These are phyloP conservation scores for Zootoca vivipara DNA, from an alignment of 2,113 vertebrate species.

Conservation along the genomic window DNA sequence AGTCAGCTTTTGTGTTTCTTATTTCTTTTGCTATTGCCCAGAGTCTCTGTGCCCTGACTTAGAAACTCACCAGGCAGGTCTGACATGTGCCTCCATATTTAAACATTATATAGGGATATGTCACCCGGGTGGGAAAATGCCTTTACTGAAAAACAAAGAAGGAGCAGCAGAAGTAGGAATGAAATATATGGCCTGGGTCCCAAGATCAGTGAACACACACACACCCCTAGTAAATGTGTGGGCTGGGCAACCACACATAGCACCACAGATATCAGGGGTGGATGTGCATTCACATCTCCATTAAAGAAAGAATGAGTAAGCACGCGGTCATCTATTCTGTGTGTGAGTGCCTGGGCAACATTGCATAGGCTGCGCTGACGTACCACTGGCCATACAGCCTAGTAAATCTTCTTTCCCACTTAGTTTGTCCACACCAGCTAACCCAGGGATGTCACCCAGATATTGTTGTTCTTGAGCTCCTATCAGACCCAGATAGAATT, in stretches of 20 bases:
- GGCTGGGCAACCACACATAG: too few relatives aligned
- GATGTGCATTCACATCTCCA: neutral
- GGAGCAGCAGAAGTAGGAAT: neutral
- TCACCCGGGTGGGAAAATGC: neutral
- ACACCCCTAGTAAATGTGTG: neutral
- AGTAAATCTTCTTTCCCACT: neutral
- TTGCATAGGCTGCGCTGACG: neutral
- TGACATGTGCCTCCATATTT: neutral
- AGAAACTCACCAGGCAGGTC: neutral
- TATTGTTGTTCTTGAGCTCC: too few relatives aligned
- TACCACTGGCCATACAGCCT: neutral
- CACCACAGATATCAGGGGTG: neutral
- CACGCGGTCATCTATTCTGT: neutral
- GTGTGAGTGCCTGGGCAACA: neutral
- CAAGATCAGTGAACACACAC: neutral
- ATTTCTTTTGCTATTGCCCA: neutral
- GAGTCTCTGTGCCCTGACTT: neutral
- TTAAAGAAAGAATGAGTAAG: neutral
- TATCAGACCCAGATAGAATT: too few relatives aligned
- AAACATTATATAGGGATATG: neutral
- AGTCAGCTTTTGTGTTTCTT: neutral
- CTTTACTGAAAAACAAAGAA: neutral
- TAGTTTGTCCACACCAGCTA: neutral
- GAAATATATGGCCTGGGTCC: neutral
- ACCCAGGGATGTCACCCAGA: too few relatives aligned